Conservation (phyloP, 2,113 vertebrate genomes). For the Pterocles burchelli region DNA sequence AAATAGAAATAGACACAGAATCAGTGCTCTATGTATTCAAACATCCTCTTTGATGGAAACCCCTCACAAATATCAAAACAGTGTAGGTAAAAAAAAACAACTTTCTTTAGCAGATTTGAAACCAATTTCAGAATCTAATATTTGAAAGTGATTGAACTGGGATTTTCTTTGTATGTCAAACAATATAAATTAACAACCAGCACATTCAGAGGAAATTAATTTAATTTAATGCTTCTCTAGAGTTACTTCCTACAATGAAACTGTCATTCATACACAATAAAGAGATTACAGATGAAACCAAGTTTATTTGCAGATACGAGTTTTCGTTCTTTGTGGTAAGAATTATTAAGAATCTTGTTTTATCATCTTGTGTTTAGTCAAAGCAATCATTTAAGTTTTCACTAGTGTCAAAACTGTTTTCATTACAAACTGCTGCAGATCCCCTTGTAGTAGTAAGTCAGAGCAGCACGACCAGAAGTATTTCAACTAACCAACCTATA, state of each 20-base stretch:
- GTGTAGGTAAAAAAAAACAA: background rate
- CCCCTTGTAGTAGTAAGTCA: background rate
- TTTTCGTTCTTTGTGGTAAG: background rate
- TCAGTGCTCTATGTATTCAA: background rate
- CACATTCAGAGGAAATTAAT: conserved; percentile 16
- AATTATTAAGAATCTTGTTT: conserved; percentile 9
- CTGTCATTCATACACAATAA: background rate
- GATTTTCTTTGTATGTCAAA: background rate
- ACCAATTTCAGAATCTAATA: background rate
- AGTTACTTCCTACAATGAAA: conserved; percentile 16
- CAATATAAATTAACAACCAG: conserved; percentile 27
- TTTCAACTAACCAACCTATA: background rate
- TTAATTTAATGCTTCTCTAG: conserved; percentile 30
- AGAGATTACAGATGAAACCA: background rate
- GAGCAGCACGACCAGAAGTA: background rate
- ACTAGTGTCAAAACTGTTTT: background rate
- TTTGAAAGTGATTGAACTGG: background rate
- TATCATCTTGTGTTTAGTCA: background rate
- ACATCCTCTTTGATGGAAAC: background rate
- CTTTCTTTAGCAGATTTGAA: background rate
- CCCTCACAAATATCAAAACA: background rate
- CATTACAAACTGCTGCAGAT: background rate
- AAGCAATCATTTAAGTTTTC: background rate
- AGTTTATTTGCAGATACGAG: background rate
- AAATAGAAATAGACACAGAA: background rate